phyloP scores from a whole-genome alignment of 2,888 invertebrate genomes.

The Nephrotoma appendiculata region DNA sequence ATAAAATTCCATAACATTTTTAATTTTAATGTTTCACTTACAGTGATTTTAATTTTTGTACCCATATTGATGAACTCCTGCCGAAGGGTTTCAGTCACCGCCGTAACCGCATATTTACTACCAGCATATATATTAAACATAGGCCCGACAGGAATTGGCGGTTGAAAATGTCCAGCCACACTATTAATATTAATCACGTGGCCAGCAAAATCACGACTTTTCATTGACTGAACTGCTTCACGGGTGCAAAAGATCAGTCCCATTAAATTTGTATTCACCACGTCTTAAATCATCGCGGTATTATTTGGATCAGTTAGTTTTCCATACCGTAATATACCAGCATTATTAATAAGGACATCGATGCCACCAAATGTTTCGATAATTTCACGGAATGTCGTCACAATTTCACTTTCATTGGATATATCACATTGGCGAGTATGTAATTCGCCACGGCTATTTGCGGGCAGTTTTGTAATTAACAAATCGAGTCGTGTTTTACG shows the following conservation, averaged over 20 bases:
- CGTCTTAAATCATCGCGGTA: slow-evolving; percentile 20
- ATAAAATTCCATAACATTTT: too few species aligned
- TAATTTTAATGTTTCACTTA: not conserved
- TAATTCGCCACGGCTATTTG: slow-evolving; percentile 16
- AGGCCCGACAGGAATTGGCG: slow-evolving; percentile 15
- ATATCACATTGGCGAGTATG: slow-evolving; percentile 37
- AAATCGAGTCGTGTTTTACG: slow-evolving; percentile 30
- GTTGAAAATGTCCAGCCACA: slow-evolving; percentile 33
- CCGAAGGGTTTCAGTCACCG: slow-evolving; percentile 23
- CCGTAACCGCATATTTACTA: slow-evolving; percentile 25
- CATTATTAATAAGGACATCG: slow-evolving; percentile 43
- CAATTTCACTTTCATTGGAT: slow-evolving; percentile 36
- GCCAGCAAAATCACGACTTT: slow-evolving; percentile 26
- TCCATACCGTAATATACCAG: slow-evolving; percentile 27
- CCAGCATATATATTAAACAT: slow-evolving; percentile 17
- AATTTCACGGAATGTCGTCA: slow-evolving; percentile 37
- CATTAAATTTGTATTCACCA: slow-evolving; percentile 32
- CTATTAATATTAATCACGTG: slow-evolving; percentile 34
- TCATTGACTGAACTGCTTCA: slow-evolving; percentile 36
- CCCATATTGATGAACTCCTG: slow-evolving; percentile 21
- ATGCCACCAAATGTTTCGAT: slow-evolving; percentile 35
- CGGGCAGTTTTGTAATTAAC: slow-evolving; percentile 7
- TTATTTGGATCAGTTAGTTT: slow-evolving; percentile 12
- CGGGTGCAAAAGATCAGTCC: slow-evolving; percentile 31
- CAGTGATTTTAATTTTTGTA: not conserved